Base-by-base conservation (phyloP, 2,797 vertebrate species). In the Syngnathus rostellatus region DNA sequence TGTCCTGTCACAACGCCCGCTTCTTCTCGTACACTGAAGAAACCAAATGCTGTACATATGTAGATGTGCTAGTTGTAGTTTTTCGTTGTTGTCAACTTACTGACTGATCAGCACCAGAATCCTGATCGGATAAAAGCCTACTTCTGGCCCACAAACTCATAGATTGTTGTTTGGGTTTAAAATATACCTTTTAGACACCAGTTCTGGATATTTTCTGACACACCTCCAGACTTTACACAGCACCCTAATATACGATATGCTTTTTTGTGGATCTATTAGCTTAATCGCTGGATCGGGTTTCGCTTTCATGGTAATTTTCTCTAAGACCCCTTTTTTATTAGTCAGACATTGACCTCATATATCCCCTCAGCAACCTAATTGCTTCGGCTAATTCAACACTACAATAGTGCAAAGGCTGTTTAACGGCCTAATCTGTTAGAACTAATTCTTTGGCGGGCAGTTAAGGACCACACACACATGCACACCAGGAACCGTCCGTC, bases 381-480 rank as follows among this genome's bases (percentile, higher is more conserved):
- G n/a, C 55, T 75, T 2, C 63, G 16, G 53, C 55, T 57, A n/a
- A 67, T 57, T 70, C 63, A 72, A 53, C 60, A 25, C 41, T 45
- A 25, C 60, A 62, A 11, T 62, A 37, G 66, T 65, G 68, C 65
- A 66, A 79, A 72, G 74, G 67, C 67, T 79, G 73, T 73, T 81
- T 73, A 59, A 71, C 66, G 80, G 74, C 78, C 71, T 65, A 74
- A 75, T 78, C 58, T 51, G 65, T 72, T 68, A 65, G 54, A 63
- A 77, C 72, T 74, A 23, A 65, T 74, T 76, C 48, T 77, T 31
- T 68, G 58, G 63, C 70, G 66, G 71, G 76, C 46, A 74, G 58
- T 71, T 55, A 59, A 66, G 58, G 63, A 61, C 63, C 63, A 48
- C 50, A 67, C 69, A 66, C 57, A 10, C 37, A 39, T 14, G n/a